Percentiles rank a stretch among this genome's conserved stretches.
Evolutionary conservation across 2,797 vertebrate genomes (phyloP).

Genomic region (Pitangus sulphuratus): DNA sequence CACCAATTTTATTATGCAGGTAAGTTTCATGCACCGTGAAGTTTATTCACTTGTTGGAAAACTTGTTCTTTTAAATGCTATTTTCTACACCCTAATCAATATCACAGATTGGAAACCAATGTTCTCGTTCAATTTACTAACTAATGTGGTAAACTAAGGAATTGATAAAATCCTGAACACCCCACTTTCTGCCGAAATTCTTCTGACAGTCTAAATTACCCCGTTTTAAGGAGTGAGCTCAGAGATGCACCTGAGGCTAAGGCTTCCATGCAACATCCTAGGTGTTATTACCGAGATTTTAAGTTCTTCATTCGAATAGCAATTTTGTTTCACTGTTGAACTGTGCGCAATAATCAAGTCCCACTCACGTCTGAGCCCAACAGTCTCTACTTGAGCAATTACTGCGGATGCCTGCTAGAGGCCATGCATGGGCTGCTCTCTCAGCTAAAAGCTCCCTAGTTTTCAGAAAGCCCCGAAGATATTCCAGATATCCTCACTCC

Average conservation of each 20-base stretch:
- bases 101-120: not conserved
- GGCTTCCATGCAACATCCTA: fast-evolving
- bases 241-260: fast-evolving
- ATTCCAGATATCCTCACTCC: not conserved
- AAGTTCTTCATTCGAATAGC: fast-evolving
- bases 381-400: fast-evolving
- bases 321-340: not conserved
- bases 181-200: not conserved
- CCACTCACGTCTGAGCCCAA: not conserved
- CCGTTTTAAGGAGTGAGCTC: not conserved
- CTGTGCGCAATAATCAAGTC: fast-evolving
- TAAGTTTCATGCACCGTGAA: fast-evolving
- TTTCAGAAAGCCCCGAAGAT: not conserved
- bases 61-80: not conserved
- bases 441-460: not conserved
- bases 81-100: not conserved
- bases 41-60: not conserved
- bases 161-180: not conserved
- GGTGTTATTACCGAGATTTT: not conserved
- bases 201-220: not conserved
- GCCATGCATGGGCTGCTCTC: fast-evolving
- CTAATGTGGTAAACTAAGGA: not conserved
- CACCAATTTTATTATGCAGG: not conserved
- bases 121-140: not conserved
- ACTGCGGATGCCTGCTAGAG: too few relatives aligned